Conservation (phyloP, 2,797 vertebrate species). For the Schizopygopsis malacanthus region DNA sequence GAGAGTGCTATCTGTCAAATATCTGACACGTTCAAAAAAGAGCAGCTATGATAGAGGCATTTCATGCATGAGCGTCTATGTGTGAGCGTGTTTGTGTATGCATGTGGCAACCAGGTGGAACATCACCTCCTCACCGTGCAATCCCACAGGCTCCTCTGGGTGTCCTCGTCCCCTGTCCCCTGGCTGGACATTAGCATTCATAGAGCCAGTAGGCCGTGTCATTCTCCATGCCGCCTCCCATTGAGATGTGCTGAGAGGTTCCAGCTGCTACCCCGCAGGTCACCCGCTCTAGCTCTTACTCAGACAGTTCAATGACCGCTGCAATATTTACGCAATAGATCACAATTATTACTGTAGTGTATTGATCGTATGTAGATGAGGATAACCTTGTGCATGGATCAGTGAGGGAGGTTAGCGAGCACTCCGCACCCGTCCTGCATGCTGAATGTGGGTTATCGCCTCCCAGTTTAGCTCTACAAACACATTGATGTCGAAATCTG, state of each 20-base stretch:
- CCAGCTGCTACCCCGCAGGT: slow-evolving; percentile 61
- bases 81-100: slow-evolving; percentile 43
- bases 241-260: slow-evolving; percentile 69
- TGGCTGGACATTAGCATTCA: slow-evolving; percentile 81
- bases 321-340: slow-evolving; percentile 81
- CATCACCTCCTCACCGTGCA: slow-evolving; percentile 31
- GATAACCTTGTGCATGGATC: slow-evolving; percentile 70
- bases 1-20: slow-evolving; percentile 38
- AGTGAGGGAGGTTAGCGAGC: slow-evolving; percentile 69
- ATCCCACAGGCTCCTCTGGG: slow-evolving; percentile 40
- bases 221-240: slow-evolving; percentile 74
- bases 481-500: slow-evolving; percentile 44
- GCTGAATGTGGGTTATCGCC: slow-evolving; percentile 68
- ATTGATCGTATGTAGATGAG: slow-evolving; percentile 84
- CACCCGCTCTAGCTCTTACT: slow-evolving; percentile 65
- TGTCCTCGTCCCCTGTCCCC: slow-evolving; percentile 50
- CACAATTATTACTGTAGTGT: slow-evolving; percentile 84
- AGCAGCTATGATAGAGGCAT: slow-evolving; percentile 48
- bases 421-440: slow-evolving; percentile 62
- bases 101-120: slow-evolving; percentile 46
- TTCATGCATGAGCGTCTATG: slow-evolving; percentile 38
- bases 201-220: slow-evolving; percentile 79
- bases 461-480: slow-evolving; percentile 16
- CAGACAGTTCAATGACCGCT: slow-evolving; percentile 76
- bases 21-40: slow-evolving; percentile 36